Percentiles rank a stretch among this genome's conserved stretches.
These are phyloP conservation scores for Abramis brama DNA, from an alignment of 2,113 vertebrate genomes.

Conservation along the genomic window DNA sequence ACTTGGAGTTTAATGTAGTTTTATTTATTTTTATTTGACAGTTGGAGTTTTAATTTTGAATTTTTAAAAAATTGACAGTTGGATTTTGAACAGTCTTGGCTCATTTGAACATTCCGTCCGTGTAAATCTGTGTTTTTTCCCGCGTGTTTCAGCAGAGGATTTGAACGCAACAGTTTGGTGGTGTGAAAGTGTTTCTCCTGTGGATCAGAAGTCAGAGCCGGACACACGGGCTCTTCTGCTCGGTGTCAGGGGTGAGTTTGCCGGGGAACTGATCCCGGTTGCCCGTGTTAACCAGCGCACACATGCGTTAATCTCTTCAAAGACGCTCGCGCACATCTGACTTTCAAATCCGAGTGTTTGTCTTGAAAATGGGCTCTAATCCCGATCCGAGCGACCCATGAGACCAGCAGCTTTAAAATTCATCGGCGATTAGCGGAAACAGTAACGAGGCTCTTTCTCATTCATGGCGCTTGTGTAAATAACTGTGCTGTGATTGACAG, in stretches of 20 bases:
- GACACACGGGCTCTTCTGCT: conserved; percentile 9
- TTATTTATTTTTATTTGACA: too few relatives aligned
- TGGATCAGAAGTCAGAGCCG: conserved; percentile 27
- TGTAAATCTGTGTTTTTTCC: too few relatives aligned
- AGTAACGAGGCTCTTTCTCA: conserved; percentile 55
- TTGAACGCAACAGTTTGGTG: neutral
- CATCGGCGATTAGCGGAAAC: conserved; percentile 53
- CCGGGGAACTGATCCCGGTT: conserved; percentile 48
- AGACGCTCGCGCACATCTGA: conserved; percentile 57
- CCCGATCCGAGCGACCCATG: conserved; percentile 22
- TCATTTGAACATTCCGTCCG: too few relatives aligned
- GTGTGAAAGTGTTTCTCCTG: neutral
- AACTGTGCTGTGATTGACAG: conserved; percentile 55
- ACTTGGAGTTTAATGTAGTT: too few relatives aligned
- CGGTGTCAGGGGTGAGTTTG: conserved; percentile 46
- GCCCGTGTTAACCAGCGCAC: neutral
- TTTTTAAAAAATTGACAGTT: too few relatives aligned
- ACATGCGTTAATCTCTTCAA: conserved; percentile 52
- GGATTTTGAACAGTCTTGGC: too few relatives aligned
- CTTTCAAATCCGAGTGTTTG: conserved; percentile 73
- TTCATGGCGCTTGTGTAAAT: conserved; percentile 58
- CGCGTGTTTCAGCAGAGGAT: neutral
- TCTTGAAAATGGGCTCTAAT: conserved; percentile 72
- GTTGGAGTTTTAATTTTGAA: too few relatives aligned
- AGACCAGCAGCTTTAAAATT: conserved; percentile 57